Evolutionary conservation across 2,888 invertebrate genomes (phyloP).

Genomic region (Hermaeophaga mercurialis): DNA sequence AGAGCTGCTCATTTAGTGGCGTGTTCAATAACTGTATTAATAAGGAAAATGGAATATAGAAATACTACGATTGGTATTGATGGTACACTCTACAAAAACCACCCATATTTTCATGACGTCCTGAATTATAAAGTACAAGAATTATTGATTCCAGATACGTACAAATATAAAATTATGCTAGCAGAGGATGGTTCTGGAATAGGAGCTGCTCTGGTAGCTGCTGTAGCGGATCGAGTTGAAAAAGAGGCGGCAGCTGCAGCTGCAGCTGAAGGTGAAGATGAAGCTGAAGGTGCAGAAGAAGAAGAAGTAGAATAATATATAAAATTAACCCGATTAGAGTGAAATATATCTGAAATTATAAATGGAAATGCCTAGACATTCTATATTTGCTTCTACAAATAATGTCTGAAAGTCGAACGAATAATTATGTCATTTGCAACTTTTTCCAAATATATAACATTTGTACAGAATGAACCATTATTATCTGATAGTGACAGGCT

Average conservation of each 20-base stretch:
- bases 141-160: conserved; percentile 44
- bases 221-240: conserved; percentile 67
- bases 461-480: too few species aligned
- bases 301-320: not conserved
- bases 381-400: too few species aligned
- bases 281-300: not conserved
- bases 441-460: too few species aligned
- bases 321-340: not conserved
- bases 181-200: conserved; percentile 97
- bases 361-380: too few species aligned
- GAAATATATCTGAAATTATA: too few species aligned
- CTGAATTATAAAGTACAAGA: conserved; percentile 38
- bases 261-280: not conserved
- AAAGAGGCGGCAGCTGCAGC: not conserved
- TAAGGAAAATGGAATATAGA: conserved; percentile 90
- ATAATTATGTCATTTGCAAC: too few species aligned
- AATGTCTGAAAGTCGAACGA: too few species aligned
- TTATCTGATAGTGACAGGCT: too few species aligned
- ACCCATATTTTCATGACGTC: conserved; percentile 79
- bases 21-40: conserved; percentile 84
- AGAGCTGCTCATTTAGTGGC: conserved; percentile 94
- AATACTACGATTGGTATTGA: conserved; percentile 94
- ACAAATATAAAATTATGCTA: conserved; percentile 89
- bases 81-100: conserved; percentile 96
- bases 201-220: conserved; percentile 95